phyloP scores from a whole-genome alignment of 2,888 invertebrate species.

The Heliconius ismenius region DNA sequence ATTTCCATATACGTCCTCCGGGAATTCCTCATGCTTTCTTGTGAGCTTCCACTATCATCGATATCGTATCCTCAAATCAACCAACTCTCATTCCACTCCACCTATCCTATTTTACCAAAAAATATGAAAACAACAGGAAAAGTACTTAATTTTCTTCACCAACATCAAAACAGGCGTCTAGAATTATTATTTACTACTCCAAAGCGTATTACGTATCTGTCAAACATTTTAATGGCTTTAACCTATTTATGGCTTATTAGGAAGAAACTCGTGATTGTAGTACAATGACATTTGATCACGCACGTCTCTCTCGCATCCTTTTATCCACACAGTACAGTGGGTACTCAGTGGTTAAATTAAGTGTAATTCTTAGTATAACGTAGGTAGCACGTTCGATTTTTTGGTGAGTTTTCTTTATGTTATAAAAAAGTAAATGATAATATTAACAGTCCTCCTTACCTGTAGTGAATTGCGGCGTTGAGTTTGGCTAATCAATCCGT shows the following conservation, averaged over 20 bases:
- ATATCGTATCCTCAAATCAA: too few species aligned
- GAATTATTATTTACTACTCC: neutral
- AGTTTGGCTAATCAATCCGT: too few species aligned
- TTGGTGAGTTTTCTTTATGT: neutral
- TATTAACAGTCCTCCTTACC: too few species aligned
- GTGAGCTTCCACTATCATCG: too few species aligned
- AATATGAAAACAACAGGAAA: neutral
- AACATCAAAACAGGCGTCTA: neutral
- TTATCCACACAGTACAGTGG: neutral
- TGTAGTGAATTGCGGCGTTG: too few species aligned
- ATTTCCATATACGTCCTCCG: too few species aligned
- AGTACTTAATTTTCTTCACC: neutral
- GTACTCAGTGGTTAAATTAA: neutral
- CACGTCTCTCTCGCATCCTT: slow-evolving; percentile 15
- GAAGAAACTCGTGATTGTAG: slow-evolving; percentile 25
- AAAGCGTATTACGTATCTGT: neutral
- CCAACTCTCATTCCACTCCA: too few species aligned
- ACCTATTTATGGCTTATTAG: slow-evolving; percentile 21
- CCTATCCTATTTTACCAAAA: too few species aligned
- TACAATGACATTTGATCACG: slow-evolving; percentile 24
- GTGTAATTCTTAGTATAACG: neutral
- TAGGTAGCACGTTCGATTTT: neutral
- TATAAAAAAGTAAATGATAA: too few species aligned
- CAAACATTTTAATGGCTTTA: slow-evolving; percentile 3
- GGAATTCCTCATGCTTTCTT: too few species aligned